These are phyloP conservation scores for Eupelmus urozonus DNA, from an alignment of 2,888 invertebrate genomes.

Conservation along the genomic window DNA sequence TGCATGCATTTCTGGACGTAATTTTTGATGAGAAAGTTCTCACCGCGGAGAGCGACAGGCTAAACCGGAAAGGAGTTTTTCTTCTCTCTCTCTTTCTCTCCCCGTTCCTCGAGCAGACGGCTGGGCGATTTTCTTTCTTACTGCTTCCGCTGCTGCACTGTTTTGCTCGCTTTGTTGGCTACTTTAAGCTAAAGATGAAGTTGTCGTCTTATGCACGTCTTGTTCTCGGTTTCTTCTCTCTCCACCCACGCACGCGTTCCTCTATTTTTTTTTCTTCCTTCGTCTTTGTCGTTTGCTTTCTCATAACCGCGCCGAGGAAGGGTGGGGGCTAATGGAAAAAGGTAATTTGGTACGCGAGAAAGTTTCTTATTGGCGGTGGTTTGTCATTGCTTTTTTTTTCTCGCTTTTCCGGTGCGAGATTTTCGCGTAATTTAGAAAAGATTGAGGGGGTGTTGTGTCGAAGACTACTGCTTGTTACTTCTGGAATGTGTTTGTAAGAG, in stretches of 20 bases:
- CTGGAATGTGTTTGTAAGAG: too few species aligned
- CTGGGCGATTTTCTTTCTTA: slow-evolving; percentile 8
- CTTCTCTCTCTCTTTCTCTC: not conserved
- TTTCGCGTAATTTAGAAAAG: not conserved
- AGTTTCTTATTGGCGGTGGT: slow-evolving; percentile 13
- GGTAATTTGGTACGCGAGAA: slow-evolving; percentile 20
- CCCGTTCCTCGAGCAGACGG: not conserved
- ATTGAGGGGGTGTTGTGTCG: not conserved
- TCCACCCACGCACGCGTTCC: not conserved
- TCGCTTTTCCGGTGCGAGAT: not conserved
- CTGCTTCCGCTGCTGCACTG: not conserved
- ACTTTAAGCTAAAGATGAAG: slow-evolving; percentile 16
- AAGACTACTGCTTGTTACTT: too few species aligned
- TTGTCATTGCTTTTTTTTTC: slow-evolving; percentile 22
- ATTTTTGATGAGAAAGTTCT: slow-evolving; percentile 1
- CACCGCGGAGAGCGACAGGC: not conserved
- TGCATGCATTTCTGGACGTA: too few species aligned
- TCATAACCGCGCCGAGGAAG: not conserved
- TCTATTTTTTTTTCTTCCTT: slow-evolving; percentile 1
- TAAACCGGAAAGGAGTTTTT: slow-evolving; percentile 7
- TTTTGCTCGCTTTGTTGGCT: slow-evolving; percentile 15
- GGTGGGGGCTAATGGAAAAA: slow-evolving; percentile 22
- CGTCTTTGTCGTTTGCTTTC: not conserved
- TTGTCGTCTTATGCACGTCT: slow-evolving; percentile 14
- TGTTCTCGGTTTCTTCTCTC: not conserved